Evolutionary conservation across 2,888 invertebrate species (phyloP).

Genomic region (Sesia bembeciformis): DNA sequence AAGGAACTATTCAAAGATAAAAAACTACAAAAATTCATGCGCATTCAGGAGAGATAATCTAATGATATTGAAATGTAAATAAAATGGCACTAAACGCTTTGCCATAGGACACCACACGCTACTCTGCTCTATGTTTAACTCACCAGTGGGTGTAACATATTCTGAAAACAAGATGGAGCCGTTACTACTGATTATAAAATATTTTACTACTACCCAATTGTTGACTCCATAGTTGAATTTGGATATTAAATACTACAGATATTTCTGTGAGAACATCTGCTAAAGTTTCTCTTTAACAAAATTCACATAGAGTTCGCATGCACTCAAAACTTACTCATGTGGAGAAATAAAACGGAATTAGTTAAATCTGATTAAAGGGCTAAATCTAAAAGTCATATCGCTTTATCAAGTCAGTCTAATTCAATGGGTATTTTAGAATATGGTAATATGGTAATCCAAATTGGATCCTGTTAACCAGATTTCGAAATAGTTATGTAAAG

Average conservation of each 20-base stretch:
- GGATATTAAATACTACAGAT: constrained; percentile 10
- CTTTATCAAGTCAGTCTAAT: not conserved
- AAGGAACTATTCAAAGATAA: too few species aligned
- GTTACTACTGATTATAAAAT: constrained; percentile 54
- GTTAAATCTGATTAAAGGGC: not conserved
- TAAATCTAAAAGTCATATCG: not conserved
- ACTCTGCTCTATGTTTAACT: constrained; percentile 63
- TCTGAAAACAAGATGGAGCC: constrained; percentile 75
- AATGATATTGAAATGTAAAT: not conserved
- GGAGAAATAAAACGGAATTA: too few species aligned
- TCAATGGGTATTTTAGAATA: not conserved
- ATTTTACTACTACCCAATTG: constrained; percentile 50
- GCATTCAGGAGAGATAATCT: constrained; percentile 7
- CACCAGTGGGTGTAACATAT: constrained; percentile 73
- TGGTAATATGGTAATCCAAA: not conserved
- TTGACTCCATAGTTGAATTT: constrained; percentile 64
- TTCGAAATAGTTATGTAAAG: not conserved
- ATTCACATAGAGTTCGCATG: not conserved
- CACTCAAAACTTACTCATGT: not conserved
- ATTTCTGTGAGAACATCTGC: not conserved
- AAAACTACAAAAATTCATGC: constrained; percentile 2
- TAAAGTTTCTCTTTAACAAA: not conserved
- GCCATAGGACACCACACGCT: constrained; percentile 21
- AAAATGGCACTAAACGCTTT: not conserved
- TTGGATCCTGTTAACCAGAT: not conserved